Evolutionary conservation across 2,888 invertebrate species (phyloP).

Genomic region (Heliothis peltigera): DNA sequence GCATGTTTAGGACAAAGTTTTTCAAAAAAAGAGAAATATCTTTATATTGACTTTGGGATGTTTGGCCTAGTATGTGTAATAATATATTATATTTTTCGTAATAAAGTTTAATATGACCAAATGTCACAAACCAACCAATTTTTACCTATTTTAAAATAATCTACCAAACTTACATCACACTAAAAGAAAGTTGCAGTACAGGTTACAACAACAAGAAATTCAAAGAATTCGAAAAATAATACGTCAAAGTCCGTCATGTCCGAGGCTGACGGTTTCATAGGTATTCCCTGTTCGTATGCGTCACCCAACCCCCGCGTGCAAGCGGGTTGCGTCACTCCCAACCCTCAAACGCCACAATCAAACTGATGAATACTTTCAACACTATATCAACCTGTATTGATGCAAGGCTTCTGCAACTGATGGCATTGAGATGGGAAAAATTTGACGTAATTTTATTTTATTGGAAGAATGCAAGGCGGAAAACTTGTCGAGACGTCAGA

Average conservation of each 20-base stretch:
- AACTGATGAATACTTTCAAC: slow-evolving; percentile 85
- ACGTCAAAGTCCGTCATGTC: slow-evolving; percentile 38
- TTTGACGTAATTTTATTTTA: slow-evolving; percentile 41
- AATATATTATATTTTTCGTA: background rate
- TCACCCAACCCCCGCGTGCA: slow-evolving; percentile 74
- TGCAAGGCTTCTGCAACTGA: slow-evolving; percentile 55
- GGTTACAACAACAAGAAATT: slow-evolving; percentile 8
- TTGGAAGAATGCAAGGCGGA: slow-evolving; percentile 31
- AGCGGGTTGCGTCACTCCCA: slow-evolving; percentile 78
- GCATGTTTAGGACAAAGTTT: background rate
- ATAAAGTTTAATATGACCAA: too few species aligned
- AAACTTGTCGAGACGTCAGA: slow-evolving; percentile 18
- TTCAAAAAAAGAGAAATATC: accelerated
- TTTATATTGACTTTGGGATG: background rate
- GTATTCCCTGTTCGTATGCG: slow-evolving; percentile 69
- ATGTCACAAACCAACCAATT: background rate
- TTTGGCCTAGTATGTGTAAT: background rate
- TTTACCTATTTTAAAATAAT: background rate
- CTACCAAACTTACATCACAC: background rate
- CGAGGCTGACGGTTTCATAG: slow-evolving; percentile 46
- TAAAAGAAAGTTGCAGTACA: background rate
- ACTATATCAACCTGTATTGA: slow-evolving; percentile 64
- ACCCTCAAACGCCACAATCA: slow-evolving; percentile 78
- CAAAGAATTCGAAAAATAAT: slow-evolving; percentile 42
- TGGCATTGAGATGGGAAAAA: slow-evolving; percentile 54